Evolutionary conservation across 2,113 vertebrate species (phyloP).

Genomic region (Elephantulus edwardii): DNA sequence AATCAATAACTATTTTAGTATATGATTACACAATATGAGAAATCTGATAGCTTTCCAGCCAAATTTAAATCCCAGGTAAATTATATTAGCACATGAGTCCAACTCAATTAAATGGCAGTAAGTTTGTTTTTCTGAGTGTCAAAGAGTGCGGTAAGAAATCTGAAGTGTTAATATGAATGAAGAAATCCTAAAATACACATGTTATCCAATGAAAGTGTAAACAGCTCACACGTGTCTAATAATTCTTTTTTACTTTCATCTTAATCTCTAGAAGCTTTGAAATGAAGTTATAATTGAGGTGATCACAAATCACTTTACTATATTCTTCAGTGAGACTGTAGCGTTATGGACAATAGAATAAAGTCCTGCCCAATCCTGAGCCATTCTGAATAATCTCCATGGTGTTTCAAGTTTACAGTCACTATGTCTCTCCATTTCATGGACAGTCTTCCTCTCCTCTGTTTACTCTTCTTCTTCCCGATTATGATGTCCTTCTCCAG

Average conservation of each 20-base stretch:
- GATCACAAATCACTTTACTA: background rate
- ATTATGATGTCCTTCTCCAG: no score
- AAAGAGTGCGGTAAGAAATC: background rate
- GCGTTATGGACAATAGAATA: no score
- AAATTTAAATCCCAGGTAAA: constrained; percentile 3
- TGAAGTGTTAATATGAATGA: constrained; percentile 8
- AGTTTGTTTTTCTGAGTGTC: no score
- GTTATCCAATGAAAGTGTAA: background rate
- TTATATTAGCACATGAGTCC: background rate
- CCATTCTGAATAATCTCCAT: no score
- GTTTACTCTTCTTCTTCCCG: no score
- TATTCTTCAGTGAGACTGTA: background rate
- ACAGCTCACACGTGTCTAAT: background rate
- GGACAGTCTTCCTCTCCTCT: no score
- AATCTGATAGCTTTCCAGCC: background rate
- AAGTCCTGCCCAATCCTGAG: no score
- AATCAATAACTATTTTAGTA: background rate
- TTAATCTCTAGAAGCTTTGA: background rate
- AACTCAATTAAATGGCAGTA: no score
- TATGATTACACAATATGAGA: background rate
- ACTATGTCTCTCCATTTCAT: no score
- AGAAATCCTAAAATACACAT: background rate
- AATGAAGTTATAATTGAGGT: background rate
- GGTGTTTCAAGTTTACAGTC: no score
- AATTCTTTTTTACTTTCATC: background rate